Conservation (phyloP, 1,140 invertebrate genomes). For the Pollicipes pollicipes region DNA sequence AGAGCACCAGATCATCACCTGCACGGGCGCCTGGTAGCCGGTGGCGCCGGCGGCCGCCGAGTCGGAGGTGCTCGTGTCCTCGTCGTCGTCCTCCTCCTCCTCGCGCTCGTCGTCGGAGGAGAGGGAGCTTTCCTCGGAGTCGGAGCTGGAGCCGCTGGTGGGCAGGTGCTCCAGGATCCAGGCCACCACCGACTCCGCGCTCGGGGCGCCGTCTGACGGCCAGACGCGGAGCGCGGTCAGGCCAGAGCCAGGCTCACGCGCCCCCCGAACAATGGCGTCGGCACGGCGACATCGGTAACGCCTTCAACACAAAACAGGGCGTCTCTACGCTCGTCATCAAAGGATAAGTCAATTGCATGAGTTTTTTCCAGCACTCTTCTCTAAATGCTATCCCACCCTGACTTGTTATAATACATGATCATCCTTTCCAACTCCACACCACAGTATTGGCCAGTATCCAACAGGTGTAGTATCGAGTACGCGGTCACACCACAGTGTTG, state of each 20-base stretch:
- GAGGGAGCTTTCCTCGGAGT: conserved; percentile 1
- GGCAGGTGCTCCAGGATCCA: conserved; percentile 70
- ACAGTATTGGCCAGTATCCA: too few relatives aligned
- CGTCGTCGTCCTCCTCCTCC: conserved; percentile 11
- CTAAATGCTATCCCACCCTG: too few relatives aligned
- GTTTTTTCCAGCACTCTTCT: too few relatives aligned
- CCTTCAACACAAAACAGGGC: neutral
- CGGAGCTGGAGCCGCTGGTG: conserved; percentile 16
- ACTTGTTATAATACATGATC: too few relatives aligned
- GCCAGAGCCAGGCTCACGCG: neutral
- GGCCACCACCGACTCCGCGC: conserved; percentile 51
- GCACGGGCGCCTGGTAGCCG: neutral
- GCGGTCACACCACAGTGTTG: too few relatives aligned
- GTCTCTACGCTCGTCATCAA: too few relatives aligned
- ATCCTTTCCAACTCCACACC: too few relatives aligned
- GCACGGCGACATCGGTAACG: neutral
- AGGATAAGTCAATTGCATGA: too few relatives aligned
- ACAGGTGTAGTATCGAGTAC: too few relatives aligned
- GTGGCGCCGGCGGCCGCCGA: conserved; percentile 14
- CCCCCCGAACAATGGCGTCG: too few relatives aligned
- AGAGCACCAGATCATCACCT: too few relatives aligned
- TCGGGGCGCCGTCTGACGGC: conserved; percentile 27
- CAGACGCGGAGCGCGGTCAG: conserved; percentile 13
- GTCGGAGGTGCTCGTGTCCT: conserved; percentile 8
- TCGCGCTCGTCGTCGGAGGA: conserved; percentile 3